phyloP scores from a whole-genome alignment of 2,797 vertebrate genomes.

The Neopelma chrysocephalum region DNA sequence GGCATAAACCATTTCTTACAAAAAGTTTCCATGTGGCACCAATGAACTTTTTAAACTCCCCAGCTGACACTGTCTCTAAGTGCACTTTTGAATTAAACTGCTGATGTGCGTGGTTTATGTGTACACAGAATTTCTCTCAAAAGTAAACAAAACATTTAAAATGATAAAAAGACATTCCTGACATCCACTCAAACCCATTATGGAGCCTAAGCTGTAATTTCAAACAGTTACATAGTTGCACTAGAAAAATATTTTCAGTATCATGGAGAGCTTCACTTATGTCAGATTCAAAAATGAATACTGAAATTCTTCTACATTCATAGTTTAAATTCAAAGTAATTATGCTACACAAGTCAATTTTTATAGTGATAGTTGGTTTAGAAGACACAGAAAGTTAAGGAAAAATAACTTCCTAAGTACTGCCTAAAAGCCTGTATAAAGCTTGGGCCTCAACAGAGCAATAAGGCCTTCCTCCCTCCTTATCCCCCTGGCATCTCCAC shows the following conservation, averaged over 20 bases:
- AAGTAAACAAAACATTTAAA: constrained; percentile 29
- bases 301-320: background rate
- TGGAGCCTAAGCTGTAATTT: background rate
- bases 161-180: constrained; percentile 8
- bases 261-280: background rate
- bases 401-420: background rate
- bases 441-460: background rate
- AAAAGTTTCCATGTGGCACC: background rate
- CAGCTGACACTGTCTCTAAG: background rate
- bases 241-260: background rate
- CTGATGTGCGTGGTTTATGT: background rate
- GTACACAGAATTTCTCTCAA: background rate
- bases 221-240: background rate
- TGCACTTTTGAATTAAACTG: background rate
- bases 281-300: background rate
- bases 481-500: background rate
- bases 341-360: background rate
- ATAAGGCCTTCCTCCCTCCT: background rate
- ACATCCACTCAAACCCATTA: background rate
- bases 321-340: background rate
- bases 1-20: background rate
- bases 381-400: background rate
- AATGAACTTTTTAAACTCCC: background rate
- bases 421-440: background rate
- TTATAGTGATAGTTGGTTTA: background rate